These are phyloP conservation scores for Halocynthia roretzi DNA, from an alignment of 23 tunicate genomes.

Conservation along the genomic window DNA sequence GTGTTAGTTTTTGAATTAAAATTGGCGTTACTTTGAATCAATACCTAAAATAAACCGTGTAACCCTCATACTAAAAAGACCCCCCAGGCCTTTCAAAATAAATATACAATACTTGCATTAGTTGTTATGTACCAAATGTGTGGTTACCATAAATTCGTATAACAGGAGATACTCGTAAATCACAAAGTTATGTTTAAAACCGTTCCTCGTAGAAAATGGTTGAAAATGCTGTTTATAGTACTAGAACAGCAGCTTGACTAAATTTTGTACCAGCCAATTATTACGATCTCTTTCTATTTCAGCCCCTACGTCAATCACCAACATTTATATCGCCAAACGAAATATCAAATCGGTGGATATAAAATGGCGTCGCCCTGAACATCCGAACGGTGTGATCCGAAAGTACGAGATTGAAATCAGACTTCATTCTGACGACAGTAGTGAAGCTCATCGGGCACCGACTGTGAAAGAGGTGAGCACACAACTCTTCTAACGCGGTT, in stretches of 20 bases:
- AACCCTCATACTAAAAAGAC: too few species aligned
- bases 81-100: too few species aligned
- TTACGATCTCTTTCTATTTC: background rate
- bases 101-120: too few species aligned
- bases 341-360: conserved; percentile 12
- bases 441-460: background rate
- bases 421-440: background rate
- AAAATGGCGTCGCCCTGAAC: conserved; percentile 34
- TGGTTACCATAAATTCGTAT: too few species aligned
- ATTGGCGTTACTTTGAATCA: too few species aligned
- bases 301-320: conserved; percentile 42
- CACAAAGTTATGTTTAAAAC: too few species aligned
- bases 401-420: conserved; percentile 38
- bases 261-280: background rate
- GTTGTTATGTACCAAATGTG: too few species aligned
- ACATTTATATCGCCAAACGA: conserved; percentile 18
- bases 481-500: background rate
- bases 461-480: background rate
- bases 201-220: too few species aligned
- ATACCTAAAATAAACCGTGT: too few species aligned
- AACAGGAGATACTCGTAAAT: too few species aligned
- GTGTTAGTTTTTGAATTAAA: too few species aligned
- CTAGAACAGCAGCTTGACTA: background rate
- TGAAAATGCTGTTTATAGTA: too few species aligned
- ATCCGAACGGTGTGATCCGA: conserved; percentile 32